Evolutionary conservation across 92 coral and sea anemone species (phyloP).

Genomic region (Blastomussa wellsi): DNA sequence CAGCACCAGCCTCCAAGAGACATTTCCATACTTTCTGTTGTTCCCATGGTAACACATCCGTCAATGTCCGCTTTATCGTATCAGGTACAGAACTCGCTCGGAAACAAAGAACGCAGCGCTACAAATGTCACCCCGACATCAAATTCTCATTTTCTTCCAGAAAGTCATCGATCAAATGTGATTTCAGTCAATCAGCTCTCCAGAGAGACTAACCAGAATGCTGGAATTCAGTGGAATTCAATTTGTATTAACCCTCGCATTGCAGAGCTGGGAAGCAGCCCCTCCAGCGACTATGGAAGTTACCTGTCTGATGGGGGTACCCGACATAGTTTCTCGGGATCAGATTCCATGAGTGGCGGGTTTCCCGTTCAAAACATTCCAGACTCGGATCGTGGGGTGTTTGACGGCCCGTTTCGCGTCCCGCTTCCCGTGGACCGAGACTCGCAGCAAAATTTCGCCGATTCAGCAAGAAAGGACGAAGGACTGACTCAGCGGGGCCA

Average conservation of each 20-base stretch:
- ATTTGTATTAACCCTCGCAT: constrained; percentile 33
- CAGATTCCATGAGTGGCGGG: constrained; percentile 62
- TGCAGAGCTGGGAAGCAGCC: constrained; percentile 61
- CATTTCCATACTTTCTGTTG: constrained; percentile 37
- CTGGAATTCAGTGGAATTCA: constrained; percentile 44
- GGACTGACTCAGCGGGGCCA: background rate
- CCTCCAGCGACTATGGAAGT: constrained; percentile 80
- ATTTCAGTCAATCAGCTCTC: constrained; percentile 22
- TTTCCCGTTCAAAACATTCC: constrained; percentile 38
- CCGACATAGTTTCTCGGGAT: constrained; percentile 60
- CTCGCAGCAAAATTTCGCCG: background rate
- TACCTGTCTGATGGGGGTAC: constrained; percentile 71
- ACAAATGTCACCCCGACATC: constrained; percentile 10
- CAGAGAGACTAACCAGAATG: constrained; percentile 6
- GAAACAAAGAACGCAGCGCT: constrained; percentile 1
- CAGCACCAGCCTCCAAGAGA: constrained; percentile 39
- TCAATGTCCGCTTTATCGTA: constrained; percentile 33
- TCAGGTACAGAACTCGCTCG: constrained; percentile 20
- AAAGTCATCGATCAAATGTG: constrained; percentile 29
- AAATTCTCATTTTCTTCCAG: constrained; percentile 25
- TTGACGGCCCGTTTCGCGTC: constrained; percentile 73
- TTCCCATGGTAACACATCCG: constrained; percentile 39
- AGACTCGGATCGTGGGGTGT: constrained; percentile 42
- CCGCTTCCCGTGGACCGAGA: constrained; percentile 58
- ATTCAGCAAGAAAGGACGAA: constrained; percentile 9